Conservation (phyloP, 2,888 invertebrate genomes). For the Leucoptera coffeella region DNA sequence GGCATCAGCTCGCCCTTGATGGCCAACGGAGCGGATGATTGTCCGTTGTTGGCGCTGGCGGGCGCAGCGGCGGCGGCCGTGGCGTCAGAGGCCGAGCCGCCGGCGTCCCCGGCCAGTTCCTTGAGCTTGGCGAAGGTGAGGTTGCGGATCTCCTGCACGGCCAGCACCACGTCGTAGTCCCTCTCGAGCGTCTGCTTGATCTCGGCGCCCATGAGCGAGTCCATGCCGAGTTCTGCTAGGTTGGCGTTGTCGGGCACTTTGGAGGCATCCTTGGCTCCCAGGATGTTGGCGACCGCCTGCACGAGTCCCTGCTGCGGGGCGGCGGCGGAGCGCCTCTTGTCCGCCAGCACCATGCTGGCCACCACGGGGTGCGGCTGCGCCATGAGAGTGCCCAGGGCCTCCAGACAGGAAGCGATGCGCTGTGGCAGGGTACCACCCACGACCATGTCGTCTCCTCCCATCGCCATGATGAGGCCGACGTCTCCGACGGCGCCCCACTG, state of each 20-base stretch:
- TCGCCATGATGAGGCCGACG: conserved; percentile 85
- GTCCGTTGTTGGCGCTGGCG: conserved; percentile 39
- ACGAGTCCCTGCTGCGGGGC: conserved; percentile 55
- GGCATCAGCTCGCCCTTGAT: conserved; percentile 65
- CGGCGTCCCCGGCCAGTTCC: conserved; percentile 12
- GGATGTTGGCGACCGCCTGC: conserved; percentile 80
- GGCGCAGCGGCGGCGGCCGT: conserved; percentile 10
- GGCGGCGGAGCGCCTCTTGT: conserved; percentile 62
- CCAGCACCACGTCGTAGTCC: conserved; percentile 80
- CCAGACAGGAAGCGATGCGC: conserved; percentile 87
- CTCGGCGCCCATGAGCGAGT: conserved; percentile 95
- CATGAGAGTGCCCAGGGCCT: conserved; percentile 83
- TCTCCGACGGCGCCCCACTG: conserved; percentile 99
- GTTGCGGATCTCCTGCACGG: conserved; percentile 78
- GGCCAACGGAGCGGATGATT: too few relatives aligned
- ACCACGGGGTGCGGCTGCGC: conserved; percentile 81
- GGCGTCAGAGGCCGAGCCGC: conserved; percentile 7
- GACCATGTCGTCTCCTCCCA: conserved; percentile 85
- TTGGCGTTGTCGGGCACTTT: conserved; percentile 69
- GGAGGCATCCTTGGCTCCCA: conserved; percentile 82
- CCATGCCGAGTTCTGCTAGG: conserved; percentile 90
- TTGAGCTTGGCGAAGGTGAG: conserved; percentile 65
- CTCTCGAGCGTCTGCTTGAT: conserved; percentile 88
- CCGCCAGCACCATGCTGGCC: conserved; percentile 81
- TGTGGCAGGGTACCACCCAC: conserved; percentile 96